Evolutionary conservation across 1,140 invertebrate genomes (phyloP).

Genomic region (Sycophaga agraensis): DNA sequence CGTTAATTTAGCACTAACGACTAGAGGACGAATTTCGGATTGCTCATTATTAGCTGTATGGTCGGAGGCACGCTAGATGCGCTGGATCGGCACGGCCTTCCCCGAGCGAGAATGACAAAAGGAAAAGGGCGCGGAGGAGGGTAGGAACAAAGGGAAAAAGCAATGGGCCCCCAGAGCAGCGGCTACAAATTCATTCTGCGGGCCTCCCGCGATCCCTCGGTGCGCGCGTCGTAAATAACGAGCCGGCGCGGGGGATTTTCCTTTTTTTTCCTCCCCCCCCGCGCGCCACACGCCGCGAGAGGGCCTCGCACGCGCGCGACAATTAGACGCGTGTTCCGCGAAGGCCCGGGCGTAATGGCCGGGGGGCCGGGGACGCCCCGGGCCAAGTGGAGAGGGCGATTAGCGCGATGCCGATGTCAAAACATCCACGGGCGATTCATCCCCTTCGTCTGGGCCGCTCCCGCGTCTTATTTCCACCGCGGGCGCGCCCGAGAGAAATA

Average conservation of each 20-base stretch:
- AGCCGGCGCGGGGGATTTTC: background rate
- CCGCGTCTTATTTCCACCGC: slow-evolving; percentile 12
- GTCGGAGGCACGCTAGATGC: too few relatives aligned
- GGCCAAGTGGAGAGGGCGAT: slow-evolving; percentile 53
- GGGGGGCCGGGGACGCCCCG: slow-evolving; percentile 26
- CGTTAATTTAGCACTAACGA: too few relatives aligned
- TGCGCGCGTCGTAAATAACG: slow-evolving; percentile 29
- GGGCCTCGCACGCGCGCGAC: slow-evolving; percentile 39
- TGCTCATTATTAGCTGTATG: too few relatives aligned
- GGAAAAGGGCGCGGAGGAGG: too few relatives aligned
- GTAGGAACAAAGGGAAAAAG: too few relatives aligned
- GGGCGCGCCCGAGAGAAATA: slow-evolving; percentile 8
- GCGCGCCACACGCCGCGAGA: slow-evolving; percentile 15
- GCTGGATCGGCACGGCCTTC: too few relatives aligned
- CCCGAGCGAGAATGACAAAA: too few relatives aligned
- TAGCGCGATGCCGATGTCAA: slow-evolving; percentile 53
- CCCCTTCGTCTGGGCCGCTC: background rate
- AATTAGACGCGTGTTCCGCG: slow-evolving; percentile 44
- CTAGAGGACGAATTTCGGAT: too few relatives aligned
- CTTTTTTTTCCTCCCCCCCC: slow-evolving; percentile 18
- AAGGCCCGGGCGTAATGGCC: slow-evolving; percentile 31
- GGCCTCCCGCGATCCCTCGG: background rate
- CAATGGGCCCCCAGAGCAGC: background rate
- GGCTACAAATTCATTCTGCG: too few relatives aligned
- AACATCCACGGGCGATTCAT: slow-evolving; percentile 43